Percentiles rank a stretch among this genome's conserved stretches.
Evolutionary conservation across 2,797 vertebrate species (phyloP).

Genomic region (Sparidentex hasta): DNA sequence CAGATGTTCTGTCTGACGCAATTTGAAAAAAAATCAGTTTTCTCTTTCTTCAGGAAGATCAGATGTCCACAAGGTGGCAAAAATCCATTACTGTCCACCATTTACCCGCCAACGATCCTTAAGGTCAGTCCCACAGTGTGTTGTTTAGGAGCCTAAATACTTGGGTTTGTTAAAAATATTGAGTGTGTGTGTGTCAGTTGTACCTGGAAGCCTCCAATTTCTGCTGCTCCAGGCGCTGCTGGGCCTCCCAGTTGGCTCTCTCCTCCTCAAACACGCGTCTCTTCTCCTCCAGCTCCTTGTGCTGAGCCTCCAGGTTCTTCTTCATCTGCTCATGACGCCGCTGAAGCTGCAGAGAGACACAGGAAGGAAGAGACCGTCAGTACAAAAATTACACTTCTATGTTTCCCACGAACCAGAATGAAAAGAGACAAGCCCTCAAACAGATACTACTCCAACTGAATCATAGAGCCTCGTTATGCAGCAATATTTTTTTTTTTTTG

Average conservation of each 20-base stretch:
- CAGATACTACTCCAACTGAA: not conserved
- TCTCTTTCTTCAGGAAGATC: not conserved
- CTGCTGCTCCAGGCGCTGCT: conserved; percentile 96
- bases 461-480: not conserved
- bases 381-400: not conserved
- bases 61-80: not conserved
- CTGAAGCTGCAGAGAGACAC: conserved; percentile 87
- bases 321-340: conserved; percentile 99
- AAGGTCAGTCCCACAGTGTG: not conserved
- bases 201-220: conserved; percentile 93
- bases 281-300: conserved; percentile 97
- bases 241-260: conserved; percentile 94
- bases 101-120: not conserved
- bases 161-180: not conserved
- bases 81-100: not conserved
- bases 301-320: conserved; percentile 98
- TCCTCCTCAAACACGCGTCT: conserved; percentile 96
- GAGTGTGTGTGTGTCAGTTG: not conserved
- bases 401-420: not conserved
- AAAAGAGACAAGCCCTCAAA: not conserved
- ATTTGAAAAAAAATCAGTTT: not conserved
- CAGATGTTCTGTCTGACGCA: not conserved
- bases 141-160: not conserved
- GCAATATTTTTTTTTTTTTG: not conserved
- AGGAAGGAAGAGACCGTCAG: not conserved